Evolutionary conservation across 2,113 vertebrate species (phyloP), one percentile per base, ranked within the genome.

Genomic region (Amazona guildingii): DNA sequence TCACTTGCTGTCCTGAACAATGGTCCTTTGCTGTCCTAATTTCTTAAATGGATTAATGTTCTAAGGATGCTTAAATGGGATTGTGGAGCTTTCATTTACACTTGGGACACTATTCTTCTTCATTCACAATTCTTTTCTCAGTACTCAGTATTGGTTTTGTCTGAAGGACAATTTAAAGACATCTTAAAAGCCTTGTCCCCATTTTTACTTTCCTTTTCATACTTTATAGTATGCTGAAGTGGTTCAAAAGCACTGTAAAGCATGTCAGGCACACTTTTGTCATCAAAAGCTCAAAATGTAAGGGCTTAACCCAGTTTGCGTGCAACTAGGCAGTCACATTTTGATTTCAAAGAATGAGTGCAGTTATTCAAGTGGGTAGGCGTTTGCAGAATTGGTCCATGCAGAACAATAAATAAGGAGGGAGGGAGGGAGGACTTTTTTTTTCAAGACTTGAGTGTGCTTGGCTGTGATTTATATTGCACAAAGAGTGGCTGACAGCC

Each of bases 11-110:
- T 96, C 68, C 79, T 83, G 55, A 94, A 48, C 55, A 92, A 75
- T 59, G 76, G 59, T 54, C 43, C 73, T 90, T 92, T 94, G 84
- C 83, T 90, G 68, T 88, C 61, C 76, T 94, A 88, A 55, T 95
- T 83, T 68, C 76, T 94, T 94, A 90, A 95, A 96, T 78, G 59
- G 85, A 88, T 96, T 93, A 92, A 90, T 90, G 85, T 59, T 94
- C 86, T 96, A 78, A 94, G 80, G 92, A 90, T 68, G 93, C 61
- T 90, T 94, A 96, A 88, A 86, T 55, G 43, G 72, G 76, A 93
- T 83, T 94, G 79, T 48, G 51, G 68, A 88, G 92, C 61, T 88
- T 94, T 86, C 11, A 0, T 95, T 93, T 90, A 93, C 61, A 52
- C 64, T 63, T 86, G 61, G 85, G 55, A 81, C 72, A 48, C 86